Evolutionary conservation across 2,113 vertebrate species (phyloP).

Genomic region (Shinisaurus crocodilurus): DNA sequence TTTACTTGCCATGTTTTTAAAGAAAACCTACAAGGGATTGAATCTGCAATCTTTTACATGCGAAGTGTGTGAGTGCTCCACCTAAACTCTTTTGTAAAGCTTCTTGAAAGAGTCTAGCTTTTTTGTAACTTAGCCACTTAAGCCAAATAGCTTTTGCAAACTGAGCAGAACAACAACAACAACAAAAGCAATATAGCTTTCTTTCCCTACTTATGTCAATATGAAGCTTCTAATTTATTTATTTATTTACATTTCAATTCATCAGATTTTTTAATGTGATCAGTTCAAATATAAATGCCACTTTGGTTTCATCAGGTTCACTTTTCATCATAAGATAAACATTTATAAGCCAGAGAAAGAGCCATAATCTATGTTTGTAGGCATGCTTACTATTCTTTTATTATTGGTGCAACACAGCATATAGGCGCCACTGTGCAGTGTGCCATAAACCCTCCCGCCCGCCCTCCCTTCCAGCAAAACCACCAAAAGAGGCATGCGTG

Average conservation of each 20-base stretch:
- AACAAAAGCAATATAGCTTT: neutral
- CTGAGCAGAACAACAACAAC: neutral
- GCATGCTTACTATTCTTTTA: neutral
- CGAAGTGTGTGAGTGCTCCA: neutral
- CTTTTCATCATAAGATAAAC: neutral
- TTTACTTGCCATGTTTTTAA: neutral
- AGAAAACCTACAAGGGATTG: neutral
- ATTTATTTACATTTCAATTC: neutral
- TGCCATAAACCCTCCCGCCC: neutral
- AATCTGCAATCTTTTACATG: neutral
- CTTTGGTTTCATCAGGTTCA: neutral
- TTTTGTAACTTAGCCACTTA: neutral
- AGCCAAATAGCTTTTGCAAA: neutral
- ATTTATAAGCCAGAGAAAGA: neutral
- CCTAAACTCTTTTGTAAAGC: neutral
- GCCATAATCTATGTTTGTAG: neutral
- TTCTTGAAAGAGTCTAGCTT: neutral
- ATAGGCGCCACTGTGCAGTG: neutral
- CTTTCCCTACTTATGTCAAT: neutral
- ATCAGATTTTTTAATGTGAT: neutral
- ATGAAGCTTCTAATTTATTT: neutral
- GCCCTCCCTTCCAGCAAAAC: neutral
- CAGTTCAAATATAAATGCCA: neutral
- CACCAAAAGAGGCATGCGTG: neutral
- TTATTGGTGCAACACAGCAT: neutral